phyloP scores from a whole-genome alignment of 2,113 vertebrate species.

The Carettochelys insculpta region DNA sequence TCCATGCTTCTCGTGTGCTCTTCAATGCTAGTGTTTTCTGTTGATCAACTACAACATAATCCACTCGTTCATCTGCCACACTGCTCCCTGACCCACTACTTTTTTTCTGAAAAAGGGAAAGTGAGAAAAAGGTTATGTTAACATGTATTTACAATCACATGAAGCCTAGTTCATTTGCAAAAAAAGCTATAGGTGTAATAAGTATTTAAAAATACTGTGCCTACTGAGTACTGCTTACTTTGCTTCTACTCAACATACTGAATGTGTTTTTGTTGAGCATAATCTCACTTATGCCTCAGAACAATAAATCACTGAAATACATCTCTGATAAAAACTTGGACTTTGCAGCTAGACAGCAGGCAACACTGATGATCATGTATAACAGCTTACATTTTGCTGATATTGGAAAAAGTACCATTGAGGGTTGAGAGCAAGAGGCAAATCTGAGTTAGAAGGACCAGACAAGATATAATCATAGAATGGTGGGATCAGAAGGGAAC shows the following conservation, averaged over 20 bases:
- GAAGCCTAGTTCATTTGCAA: background rate
- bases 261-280: background rate
- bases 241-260: background rate
- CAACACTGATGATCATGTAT: background rate
- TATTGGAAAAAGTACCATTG: background rate
- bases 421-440: background rate
- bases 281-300: background rate
- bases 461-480: background rate
- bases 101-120: constrained; percentile 83
- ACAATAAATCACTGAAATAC: background rate
- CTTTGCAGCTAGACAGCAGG: background rate
- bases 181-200: background rate
- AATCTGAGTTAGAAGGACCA: background rate
- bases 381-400: background rate
- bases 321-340: background rate
- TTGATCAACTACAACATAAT: constrained; percentile 97
- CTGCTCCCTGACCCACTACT: constrained; percentile 89
- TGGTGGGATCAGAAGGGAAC: background rate
- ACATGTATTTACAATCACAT: background rate
- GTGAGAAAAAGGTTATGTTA: background rate
- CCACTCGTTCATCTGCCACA: constrained; percentile 93
- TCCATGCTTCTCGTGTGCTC: constrained; percentile 96
- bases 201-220: background rate
- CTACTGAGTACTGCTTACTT: background rate
- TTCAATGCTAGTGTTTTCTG: constrained; percentile 95